phyloP scores from a whole-genome alignment of 2,797 vertebrate genomes.

The Liparis tanakae region DNA sequence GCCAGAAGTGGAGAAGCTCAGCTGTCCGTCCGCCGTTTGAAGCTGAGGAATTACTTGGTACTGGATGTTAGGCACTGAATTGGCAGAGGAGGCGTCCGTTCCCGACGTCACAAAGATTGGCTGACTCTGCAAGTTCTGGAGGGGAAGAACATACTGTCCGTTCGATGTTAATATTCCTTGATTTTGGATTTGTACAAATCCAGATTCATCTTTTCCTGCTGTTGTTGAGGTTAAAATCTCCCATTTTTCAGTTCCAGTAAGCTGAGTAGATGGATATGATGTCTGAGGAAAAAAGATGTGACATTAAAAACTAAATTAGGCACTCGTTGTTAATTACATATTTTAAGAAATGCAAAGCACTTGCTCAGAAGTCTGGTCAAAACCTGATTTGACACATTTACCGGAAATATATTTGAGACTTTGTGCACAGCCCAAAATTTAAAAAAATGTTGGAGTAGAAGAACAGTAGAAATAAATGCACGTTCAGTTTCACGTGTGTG shows the following conservation, averaged over 20 bases:
- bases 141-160: slow-evolving; percentile 98
- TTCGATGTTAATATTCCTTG: slow-evolving; percentile 94
- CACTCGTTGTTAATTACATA: slow-evolving; percentile 5
- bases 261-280: slow-evolving; percentile 90
- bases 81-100: slow-evolving; percentile 91
- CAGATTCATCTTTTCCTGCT: slow-evolving; percentile 92
- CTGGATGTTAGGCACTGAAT: slow-evolving; percentile 96
- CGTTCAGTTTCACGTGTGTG: neutral
- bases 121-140: slow-evolving; percentile 97
- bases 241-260: slow-evolving; percentile 95
- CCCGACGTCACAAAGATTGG: slow-evolving; percentile 96
- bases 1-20: slow-evolving; percentile 92
- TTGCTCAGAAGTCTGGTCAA: neutral
- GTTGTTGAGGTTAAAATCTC: slow-evolving; percentile 91
- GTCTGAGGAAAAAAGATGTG: slow-evolving; percentile 81
- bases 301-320: slow-evolving; percentile 32
- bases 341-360: slow-evolving; percentile 1
- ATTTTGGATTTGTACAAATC: slow-evolving; percentile 95
- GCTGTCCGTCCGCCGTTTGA: slow-evolving; percentile 95
- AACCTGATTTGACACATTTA: neutral
- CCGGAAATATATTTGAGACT: neutral
- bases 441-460: neutral
- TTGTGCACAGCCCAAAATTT: neutral
- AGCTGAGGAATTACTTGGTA: slow-evolving; percentile 99
- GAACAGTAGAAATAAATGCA: neutral